These are phyloP conservation scores for Malthinus seriepunctatus DNA, from an alignment of 2,888 invertebrate species.

Conservation along the genomic window DNA sequence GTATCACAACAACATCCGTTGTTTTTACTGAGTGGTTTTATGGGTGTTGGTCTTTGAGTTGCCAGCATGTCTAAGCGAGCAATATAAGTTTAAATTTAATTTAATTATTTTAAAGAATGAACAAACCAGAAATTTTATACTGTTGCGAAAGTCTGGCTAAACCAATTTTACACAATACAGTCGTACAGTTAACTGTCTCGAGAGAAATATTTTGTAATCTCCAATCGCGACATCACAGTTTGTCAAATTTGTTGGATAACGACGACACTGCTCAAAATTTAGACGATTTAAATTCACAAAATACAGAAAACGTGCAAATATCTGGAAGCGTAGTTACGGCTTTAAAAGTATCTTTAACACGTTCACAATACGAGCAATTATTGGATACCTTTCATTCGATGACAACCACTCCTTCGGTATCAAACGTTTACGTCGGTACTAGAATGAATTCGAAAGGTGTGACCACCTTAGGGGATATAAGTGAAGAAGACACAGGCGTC, in stretches of 20 bases:
- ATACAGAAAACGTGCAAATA: slow-evolving; percentile 55
- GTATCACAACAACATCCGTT: too few relatives aligned
- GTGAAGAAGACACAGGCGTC: slow-evolving; percentile 56
- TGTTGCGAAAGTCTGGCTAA: slow-evolving; percentile 74
- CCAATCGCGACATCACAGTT: slow-evolving; percentile 41
- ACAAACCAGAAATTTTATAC: slow-evolving; percentile 69
- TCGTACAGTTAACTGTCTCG: slow-evolving; percentile 66
- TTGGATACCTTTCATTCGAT: slow-evolving; percentile 67
- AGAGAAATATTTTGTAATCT: slow-evolving; percentile 43
- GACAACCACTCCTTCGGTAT: slow-evolving; percentile 46
- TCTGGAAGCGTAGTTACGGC: slow-evolving; percentile 81
- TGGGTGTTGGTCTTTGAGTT: background rate
- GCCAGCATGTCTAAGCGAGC: too few relatives aligned
- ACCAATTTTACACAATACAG: slow-evolving; percentile 88
- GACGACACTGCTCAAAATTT: slow-evolving; percentile 22
- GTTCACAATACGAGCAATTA: slow-evolving; percentile 88
- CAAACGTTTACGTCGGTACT: slow-evolving; percentile 47
- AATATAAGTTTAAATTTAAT: background rate
- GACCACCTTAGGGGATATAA: slow-evolving; percentile 48
- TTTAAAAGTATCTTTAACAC: slow-evolving; percentile 81
- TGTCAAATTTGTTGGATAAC: slow-evolving; percentile 45
- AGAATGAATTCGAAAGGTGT: slow-evolving; percentile 34
- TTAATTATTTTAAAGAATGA: slow-evolving; percentile 54
- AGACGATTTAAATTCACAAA: slow-evolving; percentile 10
- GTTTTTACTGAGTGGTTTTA: too few relatives aligned